Conservation (phyloP, 2,888 invertebrate species). For the Rhaphigaster nebulosa region DNA sequence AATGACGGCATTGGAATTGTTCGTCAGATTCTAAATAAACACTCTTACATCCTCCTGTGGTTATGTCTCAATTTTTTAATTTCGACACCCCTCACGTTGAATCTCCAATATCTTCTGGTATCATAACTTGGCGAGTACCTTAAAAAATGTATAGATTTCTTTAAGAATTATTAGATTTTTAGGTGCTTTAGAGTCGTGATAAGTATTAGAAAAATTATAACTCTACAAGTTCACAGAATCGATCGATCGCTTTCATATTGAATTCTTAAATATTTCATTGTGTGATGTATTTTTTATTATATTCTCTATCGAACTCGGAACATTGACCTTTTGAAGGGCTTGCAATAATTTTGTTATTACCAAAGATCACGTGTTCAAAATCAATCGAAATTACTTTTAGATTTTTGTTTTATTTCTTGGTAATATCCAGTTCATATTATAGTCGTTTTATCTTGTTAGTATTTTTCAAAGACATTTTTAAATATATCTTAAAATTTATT, state of each 20-base stretch:
- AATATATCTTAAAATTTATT: too few relatives aligned
- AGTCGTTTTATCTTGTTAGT: too few relatives aligned
- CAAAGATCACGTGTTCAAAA: too few relatives aligned
- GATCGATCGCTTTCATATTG: background rate
- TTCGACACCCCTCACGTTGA: background rate
- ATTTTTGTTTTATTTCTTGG: too few relatives aligned
- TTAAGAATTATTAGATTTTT: too few relatives aligned
- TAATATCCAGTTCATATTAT: too few relatives aligned
- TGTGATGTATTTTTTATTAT: background rate
- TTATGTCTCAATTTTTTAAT: background rate
- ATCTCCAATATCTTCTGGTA: background rate
- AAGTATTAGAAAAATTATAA: background rate
- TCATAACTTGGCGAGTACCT: background rate
- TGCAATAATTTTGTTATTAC: background rate
- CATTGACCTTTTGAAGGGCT: background rate
- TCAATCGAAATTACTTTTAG: too few relatives aligned
- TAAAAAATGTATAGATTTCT: too few relatives aligned
- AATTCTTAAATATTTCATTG: background rate
- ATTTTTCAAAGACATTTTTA: too few relatives aligned
- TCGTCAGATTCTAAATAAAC: slow-evolving; percentile 24
- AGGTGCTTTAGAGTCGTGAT: too few relatives aligned
- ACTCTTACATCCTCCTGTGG: background rate
- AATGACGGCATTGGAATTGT: background rate
- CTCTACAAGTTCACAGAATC: background rate
- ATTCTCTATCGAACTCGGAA: background rate